Evolutionary conservation across 1,140 invertebrate genomes (phyloP).

Genomic region (Ericerus pela): DNA sequence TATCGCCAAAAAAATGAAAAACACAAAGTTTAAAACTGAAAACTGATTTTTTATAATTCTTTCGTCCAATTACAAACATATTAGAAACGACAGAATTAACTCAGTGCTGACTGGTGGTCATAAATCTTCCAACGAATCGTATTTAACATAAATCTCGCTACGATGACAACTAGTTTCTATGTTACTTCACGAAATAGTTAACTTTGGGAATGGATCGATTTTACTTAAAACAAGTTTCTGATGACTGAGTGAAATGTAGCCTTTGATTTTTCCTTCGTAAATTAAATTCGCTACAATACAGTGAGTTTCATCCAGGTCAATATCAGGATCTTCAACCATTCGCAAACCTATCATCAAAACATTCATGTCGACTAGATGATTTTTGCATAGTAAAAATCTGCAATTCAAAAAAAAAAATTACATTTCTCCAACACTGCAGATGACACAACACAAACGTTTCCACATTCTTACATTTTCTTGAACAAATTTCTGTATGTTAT

Average conservation of each 20-base stretch:
- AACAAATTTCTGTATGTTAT: constrained; percentile 93
- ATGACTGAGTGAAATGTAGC: constrained; percentile 94
- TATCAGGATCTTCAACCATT: constrained; percentile 63
- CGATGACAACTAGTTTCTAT: too few species aligned
- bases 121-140: too few species aligned
- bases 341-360: constrained; percentile 66
- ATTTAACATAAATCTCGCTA: too few species aligned
- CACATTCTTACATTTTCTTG: constrained; percentile 64
- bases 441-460: too few species aligned
- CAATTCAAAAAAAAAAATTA: constrained; percentile 26
- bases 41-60: too few species aligned
- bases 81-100: too few species aligned
- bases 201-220: constrained; percentile 79
- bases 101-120: too few species aligned
- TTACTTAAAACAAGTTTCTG: constrained; percentile 95
- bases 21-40: too few species aligned
- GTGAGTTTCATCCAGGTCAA: constrained; percentile 84
- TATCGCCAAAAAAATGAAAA: too few species aligned
- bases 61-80: too few species aligned
- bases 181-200: neutral
- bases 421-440: too few species aligned
- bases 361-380: constrained; percentile 78
- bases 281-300: constrained; percentile 95
- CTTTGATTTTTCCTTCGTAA: constrained; percentile 85
- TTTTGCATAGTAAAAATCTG: constrained; percentile 63